These are phyloP conservation scores for Ondatra zibethicus DNA, from an alignment of 2,113 vertebrate species.

Conservation along the genomic window DNA sequence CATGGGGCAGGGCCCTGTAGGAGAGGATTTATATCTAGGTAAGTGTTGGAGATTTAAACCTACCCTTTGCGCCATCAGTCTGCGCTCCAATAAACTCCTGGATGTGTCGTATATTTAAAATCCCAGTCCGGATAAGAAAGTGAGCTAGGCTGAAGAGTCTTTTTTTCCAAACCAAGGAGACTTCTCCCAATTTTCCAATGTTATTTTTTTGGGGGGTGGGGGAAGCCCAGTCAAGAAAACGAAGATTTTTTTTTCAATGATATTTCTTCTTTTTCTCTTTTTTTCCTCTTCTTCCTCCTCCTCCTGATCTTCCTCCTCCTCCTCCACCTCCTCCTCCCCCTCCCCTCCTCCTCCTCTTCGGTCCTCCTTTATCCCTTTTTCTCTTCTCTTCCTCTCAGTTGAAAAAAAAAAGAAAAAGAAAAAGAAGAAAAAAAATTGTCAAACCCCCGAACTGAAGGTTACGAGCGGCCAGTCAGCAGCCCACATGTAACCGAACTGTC, in stretches of 20 bases:
- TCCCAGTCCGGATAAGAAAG: slow-evolving; percentile 97
- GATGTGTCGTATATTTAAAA: slow-evolving; percentile 98
- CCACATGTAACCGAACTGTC: slow-evolving; percentile 99
- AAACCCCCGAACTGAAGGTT: slow-evolving; percentile 96
- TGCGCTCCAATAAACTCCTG: slow-evolving; percentile 99
- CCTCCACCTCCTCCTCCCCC: slow-evolving; percentile 69
- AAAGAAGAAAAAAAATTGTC: slow-evolving; percentile 88
- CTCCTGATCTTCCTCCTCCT: slow-evolving; percentile 86
- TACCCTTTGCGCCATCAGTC: slow-evolving; percentile 99
- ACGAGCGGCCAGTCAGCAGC: slow-evolving; percentile 99
- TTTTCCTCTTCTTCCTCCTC: slow-evolving; percentile 72
- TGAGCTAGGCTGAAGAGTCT: slow-evolving; percentile 95
- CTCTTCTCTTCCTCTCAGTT: slow-evolving; percentile 77
- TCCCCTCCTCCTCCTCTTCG: slow-evolving; percentile 56
- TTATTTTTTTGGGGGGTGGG: slow-evolving; percentile 72
- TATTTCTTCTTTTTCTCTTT: slow-evolving; percentile 88
- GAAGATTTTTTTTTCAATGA: slow-evolving; percentile 92
- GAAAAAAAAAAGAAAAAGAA: slow-evolving; percentile 60
- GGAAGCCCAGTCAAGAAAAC: slow-evolving; percentile 85
- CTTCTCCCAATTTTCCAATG: slow-evolving; percentile 95
- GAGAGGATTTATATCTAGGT: slow-evolving; percentile 95
- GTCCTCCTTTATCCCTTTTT: slow-evolving; percentile 75
- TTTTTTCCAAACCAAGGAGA: slow-evolving; percentile 92
- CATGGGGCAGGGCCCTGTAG: slow-evolving; percentile 90
- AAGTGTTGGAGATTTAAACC: slow-evolving; percentile 97